These are phyloP conservation scores for Synergus umbraculus DNA, from an alignment of 2,888 invertebrate species.

Conservation along the genomic window DNA sequence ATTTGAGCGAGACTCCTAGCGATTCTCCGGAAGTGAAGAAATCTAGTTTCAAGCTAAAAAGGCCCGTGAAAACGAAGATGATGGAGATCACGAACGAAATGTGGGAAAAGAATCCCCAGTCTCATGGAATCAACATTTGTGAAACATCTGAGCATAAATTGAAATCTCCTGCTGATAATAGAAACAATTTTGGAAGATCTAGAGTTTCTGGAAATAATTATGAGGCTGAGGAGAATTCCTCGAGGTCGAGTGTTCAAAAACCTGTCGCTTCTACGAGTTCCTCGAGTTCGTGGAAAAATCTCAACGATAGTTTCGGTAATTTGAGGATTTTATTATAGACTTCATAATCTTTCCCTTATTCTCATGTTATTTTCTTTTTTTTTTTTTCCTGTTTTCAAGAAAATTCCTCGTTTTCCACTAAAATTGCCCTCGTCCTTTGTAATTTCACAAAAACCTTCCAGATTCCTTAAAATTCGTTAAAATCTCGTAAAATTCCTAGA, in stretches of 20 bases:
- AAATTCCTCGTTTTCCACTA: too few relatives aligned
- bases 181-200: neutral
- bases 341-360: too few relatives aligned
- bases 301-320: conserved; percentile 55
- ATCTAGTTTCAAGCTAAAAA: conserved; percentile 68
- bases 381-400: too few relatives aligned
- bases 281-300: conserved; percentile 47
- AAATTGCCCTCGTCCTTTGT: too few relatives aligned
- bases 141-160: neutral
- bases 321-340: neutral
- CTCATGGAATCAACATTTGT: neutral
- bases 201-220: neutral
- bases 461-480: too few relatives aligned
- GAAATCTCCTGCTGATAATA: neutral
- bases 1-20: neutral
- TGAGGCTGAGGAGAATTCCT: neutral
- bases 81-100: conserved; percentile 62
- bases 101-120: conserved; percentile 58
- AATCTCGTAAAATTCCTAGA: too few relatives aligned
- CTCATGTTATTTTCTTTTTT: too few relatives aligned
- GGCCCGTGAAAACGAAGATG: conserved; percentile 67
- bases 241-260: neutral
- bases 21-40: conserved; percentile 55
- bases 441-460: too few relatives aligned
- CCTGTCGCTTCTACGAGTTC: conserved; percentile 1